Conservation (phyloP, 2,888 invertebrate genomes). For the Myathropa florea region DNA sequence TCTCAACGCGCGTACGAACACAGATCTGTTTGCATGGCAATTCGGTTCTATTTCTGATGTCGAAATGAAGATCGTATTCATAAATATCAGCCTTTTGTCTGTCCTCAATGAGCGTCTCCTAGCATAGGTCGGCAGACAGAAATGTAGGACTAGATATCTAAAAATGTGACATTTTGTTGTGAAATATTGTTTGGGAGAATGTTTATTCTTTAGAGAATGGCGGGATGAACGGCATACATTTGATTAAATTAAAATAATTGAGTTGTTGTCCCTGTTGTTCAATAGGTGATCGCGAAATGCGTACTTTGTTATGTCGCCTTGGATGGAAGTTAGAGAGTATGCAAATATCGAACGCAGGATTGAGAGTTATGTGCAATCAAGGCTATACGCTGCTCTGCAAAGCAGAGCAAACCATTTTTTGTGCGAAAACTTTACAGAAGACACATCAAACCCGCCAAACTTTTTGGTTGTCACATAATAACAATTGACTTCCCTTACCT, state of each 20-base stretch:
- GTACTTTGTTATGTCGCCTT: not conserved
- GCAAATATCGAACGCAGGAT: no score
- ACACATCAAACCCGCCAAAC: no score
- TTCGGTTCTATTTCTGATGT: constrained; percentile 36
- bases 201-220: not conserved
- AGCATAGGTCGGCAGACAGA: constrained; percentile 32
- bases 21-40: not conserved
- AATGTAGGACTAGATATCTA: constrained; percentile 8
- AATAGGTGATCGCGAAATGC: constrained; percentile 12
- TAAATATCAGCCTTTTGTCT: constrained; percentile 19
- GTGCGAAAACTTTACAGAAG: no score
- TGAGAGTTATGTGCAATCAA: no score
- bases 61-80: constrained; percentile 31
- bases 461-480: no score
- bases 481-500: no score
- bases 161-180: constrained; percentile 15
- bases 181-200: constrained; percentile 14
- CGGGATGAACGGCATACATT: constrained; percentile 17
- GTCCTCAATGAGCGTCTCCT: not conserved
- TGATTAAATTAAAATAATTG: constrained; percentile 23
- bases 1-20: not conserved
- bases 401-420: no score
- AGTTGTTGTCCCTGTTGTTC: not conserved
- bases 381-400: no score
- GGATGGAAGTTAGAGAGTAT: no score